phyloP scores from a whole-genome alignment of 2,113 vertebrate genomes.

The Nyctereutes procyonoides region DNA sequence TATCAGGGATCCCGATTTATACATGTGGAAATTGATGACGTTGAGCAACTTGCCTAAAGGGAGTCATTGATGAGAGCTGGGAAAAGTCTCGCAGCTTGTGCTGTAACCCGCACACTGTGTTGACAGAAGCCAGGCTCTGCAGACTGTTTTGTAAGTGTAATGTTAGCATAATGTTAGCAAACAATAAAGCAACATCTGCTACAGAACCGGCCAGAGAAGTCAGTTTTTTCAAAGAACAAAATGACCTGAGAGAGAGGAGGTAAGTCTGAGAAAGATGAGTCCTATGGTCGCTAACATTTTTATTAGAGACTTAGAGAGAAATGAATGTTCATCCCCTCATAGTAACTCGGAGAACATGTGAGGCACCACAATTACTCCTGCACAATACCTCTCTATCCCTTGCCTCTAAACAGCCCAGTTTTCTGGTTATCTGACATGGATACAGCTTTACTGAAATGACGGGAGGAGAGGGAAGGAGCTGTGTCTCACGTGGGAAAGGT shows the following conservation, averaged over 20 bases:
- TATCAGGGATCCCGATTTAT: slow-evolving; percentile 25
- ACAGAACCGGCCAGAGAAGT: slow-evolving; percentile 28
- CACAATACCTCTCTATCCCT: slow-evolving; percentile 78
- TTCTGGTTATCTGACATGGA: slow-evolving; percentile 79
- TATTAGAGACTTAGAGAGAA: slow-evolving; percentile 75
- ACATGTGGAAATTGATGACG: slow-evolving; percentile 36
- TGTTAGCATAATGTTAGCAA: slow-evolving; percentile 72
- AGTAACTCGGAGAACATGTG: slow-evolving; percentile 77
- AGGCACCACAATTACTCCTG: slow-evolving; percentile 76
- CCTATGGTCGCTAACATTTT: slow-evolving; percentile 66
- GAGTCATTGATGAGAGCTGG: slow-evolving; percentile 46
- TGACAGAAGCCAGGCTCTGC: slow-evolving; percentile 73
- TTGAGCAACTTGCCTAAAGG: slow-evolving; percentile 64
- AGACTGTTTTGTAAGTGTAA: slow-evolving; percentile 75
- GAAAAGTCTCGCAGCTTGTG: slow-evolving; percentile 43
- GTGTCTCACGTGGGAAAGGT: background rate
- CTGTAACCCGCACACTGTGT: slow-evolving; percentile 20
- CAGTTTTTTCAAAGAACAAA: slow-evolving; percentile 53
- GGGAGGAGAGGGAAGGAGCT: background rate
- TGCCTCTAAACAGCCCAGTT: slow-evolving; percentile 74
- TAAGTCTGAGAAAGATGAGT: slow-evolving; percentile 60
- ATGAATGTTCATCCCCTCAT: slow-evolving; percentile 54
- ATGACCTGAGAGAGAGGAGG: slow-evolving; percentile 48
- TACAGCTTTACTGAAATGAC: slow-evolving; percentile 69
- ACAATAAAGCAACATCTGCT: slow-evolving; percentile 62